A percentile compares a stretch with the other conserved stretches of the same genome.
phyloP scores from a whole-genome alignment of 2,888 invertebrate genomes.

The Pardosa pseudoannulata region DNA sequence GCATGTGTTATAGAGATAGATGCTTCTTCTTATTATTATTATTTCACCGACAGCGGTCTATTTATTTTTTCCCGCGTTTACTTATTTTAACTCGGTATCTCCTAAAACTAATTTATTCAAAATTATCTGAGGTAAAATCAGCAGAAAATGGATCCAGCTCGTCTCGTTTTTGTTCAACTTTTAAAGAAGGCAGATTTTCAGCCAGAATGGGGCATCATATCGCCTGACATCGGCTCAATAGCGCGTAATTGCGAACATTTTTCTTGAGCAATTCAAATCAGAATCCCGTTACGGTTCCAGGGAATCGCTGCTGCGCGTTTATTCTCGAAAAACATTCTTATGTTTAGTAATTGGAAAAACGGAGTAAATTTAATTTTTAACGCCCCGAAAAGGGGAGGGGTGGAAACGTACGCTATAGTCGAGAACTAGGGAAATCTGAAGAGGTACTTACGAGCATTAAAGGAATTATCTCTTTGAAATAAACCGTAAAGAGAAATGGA shows the following conservation, averaged over 20 bases:
- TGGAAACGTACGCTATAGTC: constrained; percentile 11
- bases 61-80: too few relatives aligned
- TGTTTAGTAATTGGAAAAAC: constrained; percentile 35
- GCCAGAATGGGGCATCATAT: neutral
- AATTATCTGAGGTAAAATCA: constrained; percentile 12
- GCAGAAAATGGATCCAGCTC: neutral
- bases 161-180: neutral
- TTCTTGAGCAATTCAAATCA: constrained; percentile 31
- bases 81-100: constrained; percentile 10
- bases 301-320: constrained; percentile 15
- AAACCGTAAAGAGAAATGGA: constrained; percentile 26
- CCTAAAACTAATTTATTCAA: constrained; percentile 46
- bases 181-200: neutral
- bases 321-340: neutral
- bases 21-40: too few relatives aligned
- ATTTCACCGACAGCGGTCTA: too few relatives aligned
- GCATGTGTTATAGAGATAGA: too few relatives aligned
- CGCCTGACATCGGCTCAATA: constrained; percentile 27
- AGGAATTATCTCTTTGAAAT: constrained; percentile 33
- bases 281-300: constrained; percentile 27
- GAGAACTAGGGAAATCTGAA: constrained; percentile 10
- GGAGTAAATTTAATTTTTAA: constrained; percentile 55
- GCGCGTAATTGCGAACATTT: constrained; percentile 33
- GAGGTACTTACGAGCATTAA: constrained; percentile 29
- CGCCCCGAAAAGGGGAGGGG: too few relatives aligned